phyloP scores from a whole-genome alignment of 2,888 invertebrate species.

The Brachyptera putata region DNA sequence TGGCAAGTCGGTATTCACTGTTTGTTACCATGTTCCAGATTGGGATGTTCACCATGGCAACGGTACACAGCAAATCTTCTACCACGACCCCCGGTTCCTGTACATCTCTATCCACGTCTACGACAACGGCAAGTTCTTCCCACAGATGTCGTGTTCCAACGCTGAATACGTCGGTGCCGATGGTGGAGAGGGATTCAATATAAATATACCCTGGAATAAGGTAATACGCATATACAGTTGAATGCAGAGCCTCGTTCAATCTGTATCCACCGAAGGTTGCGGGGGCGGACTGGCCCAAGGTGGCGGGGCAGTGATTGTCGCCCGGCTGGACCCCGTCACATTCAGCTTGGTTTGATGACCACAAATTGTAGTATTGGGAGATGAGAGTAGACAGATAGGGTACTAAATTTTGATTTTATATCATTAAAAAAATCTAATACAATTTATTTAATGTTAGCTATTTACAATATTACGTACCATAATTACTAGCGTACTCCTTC shows the following conservation, averaged over 20 bases:
- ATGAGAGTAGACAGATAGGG: no score
- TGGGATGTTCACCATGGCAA: slow-evolving; percentile 98
- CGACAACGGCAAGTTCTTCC: slow-evolving; percentile 87
- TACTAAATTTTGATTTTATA: no score
- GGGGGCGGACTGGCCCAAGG: no score
- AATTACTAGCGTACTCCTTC: no score
- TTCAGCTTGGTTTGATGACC: no score
- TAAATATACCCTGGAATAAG: slow-evolving; percentile 92
- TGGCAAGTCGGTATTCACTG: no score
- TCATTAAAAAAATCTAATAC: no score
- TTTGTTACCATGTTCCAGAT: slow-evolving; percentile 69
- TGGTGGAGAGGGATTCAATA: slow-evolving; percentile 71
- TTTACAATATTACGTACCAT: no score
- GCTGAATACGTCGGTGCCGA: slow-evolving; percentile 61
- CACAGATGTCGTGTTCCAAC: slow-evolving; percentile 60
- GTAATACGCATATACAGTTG: slow-evolving; percentile 43
- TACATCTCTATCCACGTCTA: slow-evolving; percentile 92
- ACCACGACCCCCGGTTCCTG: slow-evolving; percentile 69
- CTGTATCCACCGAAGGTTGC: not conserved
- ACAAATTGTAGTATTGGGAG: no score
- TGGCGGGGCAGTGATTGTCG: no score
- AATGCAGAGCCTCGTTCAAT: not conserved
- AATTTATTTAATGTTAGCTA: no score
- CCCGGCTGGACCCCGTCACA: no score
- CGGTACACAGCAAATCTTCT: slow-evolving; percentile 80